Conservation (phyloP, 2,113 vertebrate species). For the Oncorhynchus keta region DNA sequence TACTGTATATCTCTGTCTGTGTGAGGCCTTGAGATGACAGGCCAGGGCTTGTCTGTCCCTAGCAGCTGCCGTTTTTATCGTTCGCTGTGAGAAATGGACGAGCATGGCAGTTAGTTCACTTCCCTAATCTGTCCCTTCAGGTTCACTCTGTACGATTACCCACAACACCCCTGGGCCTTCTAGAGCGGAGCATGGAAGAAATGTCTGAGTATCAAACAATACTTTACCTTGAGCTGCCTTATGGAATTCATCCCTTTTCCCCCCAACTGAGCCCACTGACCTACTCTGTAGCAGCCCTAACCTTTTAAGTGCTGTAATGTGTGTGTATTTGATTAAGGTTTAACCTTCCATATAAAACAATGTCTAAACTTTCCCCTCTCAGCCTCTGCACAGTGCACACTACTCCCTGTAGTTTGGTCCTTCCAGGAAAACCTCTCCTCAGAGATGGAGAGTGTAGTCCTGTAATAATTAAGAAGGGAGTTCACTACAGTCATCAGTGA, state of each 20-base stretch:
- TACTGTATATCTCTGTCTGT: background rate
- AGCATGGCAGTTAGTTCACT: background rate
- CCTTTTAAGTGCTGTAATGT: background rate
- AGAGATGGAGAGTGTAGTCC: background rate
- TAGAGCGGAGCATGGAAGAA: background rate
- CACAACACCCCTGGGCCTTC: no score
- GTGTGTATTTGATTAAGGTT: background rate
- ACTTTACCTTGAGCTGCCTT: background rate
- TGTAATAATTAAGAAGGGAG: background rate
- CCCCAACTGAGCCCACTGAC: background rate
- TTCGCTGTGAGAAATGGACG: background rate
- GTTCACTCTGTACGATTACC: no score
- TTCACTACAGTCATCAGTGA: background rate
- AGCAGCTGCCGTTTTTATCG: slow-evolving; percentile 18
- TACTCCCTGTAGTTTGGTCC: background rate
- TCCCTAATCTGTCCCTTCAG: background rate
- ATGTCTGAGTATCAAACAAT: background rate
- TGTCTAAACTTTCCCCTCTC: background rate
- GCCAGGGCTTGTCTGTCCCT: slow-evolving; percentile 32
- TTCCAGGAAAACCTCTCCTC: background rate
- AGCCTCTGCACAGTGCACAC: background rate
- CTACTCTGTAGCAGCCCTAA: background rate
- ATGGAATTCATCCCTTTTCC: background rate
- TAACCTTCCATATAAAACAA: background rate
- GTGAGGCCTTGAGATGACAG: slow-evolving; percentile 15